Evolutionary conservation across 2,113 vertebrate genomes (phyloP), one percentile per base, ranked within the genome.

Genomic region (Pseudopodoces humilis): DNA sequence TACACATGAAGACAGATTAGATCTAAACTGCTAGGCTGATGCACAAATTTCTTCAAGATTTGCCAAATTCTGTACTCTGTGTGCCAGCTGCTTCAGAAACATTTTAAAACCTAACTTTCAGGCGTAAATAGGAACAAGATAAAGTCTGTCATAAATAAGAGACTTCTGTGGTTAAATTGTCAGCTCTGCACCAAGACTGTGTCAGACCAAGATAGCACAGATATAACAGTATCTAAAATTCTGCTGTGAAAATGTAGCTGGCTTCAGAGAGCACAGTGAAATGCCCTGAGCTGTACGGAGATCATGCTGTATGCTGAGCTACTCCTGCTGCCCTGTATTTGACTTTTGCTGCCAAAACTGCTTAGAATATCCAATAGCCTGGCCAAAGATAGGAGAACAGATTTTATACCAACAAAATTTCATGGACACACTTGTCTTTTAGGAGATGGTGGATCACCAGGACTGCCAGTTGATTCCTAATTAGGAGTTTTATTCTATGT

Each of bases 401-500:
- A 74, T 60, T 81, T 95, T 25, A 63, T n/a, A 52, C 7, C 60
- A 74, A 72, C 0, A 9, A 43, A 90, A 80, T 82, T 60, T 52
- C 2, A 2, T 15, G 14, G 75, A 71, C 20, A 52, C 35, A 68
- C 6, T 63, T 50, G 23, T 23, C 33, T 68, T 93, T 93, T 77
- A 88, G 22, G 68, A 68, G 84, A 65, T 83, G 59, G 77, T 90
- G 53, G 69, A 85, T 90, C 46, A 92, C 44, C 69, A 74, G 70
- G 76, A 86, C 58, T 44, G 67, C 56, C 52, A 43, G 15, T 46
- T 91, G 62, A 72, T 47, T 25, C 71, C 52, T 92, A 93, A 96
- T 91, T 83, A 94, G 47, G 69, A 86, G 35, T 44, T 75, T 86
- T 77, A 94, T 94, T 83, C 64, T 33, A 27, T n/a, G 59, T 77